Evolutionary conservation across 2,888 invertebrate genomes (phyloP).

Genomic region (Lucinisca nassula): DNA sequence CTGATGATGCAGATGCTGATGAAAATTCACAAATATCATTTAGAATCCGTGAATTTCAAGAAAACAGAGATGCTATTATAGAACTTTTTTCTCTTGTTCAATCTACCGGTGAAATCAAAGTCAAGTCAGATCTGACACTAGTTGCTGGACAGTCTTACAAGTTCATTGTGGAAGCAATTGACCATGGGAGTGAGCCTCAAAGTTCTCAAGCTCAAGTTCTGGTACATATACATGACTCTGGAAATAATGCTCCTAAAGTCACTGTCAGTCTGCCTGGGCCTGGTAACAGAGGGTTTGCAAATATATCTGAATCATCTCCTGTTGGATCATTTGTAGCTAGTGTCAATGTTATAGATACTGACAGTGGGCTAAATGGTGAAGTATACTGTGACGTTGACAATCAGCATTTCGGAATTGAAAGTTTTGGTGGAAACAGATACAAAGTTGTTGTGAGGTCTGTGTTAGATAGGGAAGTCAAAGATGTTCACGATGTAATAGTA

Average conservation of each 20-base stretch:
- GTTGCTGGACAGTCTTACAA: conserved; percentile 74
- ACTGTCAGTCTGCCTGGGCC: conserved; percentile 63
- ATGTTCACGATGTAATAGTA: conserved; percentile 88
- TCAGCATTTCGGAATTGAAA: conserved; percentile 56
- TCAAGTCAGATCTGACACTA: conserved; percentile 75
- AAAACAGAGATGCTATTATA: conserved; percentile 60
- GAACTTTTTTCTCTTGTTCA: conserved; percentile 76
- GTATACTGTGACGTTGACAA: conserved; percentile 88
- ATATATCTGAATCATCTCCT: conserved; percentile 78
- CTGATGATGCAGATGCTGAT: conserved; percentile 95
- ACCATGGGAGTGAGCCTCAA: conserved; percentile 76
- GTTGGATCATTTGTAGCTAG: conserved; percentile 91
- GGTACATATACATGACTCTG: conserved; percentile 92
- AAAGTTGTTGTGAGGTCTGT: conserved; percentile 88
- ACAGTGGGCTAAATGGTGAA: conserved; percentile 95
- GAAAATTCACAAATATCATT: conserved; percentile 91
- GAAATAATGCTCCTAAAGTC: conserved; percentile 95
- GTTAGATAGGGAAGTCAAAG: conserved; percentile 80
- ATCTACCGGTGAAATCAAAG: conserved; percentile 78
- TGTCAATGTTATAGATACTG: conserved; percentile 94
- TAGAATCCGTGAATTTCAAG: conserved; percentile 83
- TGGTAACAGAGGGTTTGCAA: conserved; percentile 63
- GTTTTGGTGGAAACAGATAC: conserved; percentile 75
- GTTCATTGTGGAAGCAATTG: conserved; percentile 80
- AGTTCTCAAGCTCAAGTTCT: conserved; percentile 77